These are phyloP conservation scores for Romanogobio albipinnatus DNA, from an alignment of 2,113 vertebrate genomes.

Conservation along the genomic window DNA sequence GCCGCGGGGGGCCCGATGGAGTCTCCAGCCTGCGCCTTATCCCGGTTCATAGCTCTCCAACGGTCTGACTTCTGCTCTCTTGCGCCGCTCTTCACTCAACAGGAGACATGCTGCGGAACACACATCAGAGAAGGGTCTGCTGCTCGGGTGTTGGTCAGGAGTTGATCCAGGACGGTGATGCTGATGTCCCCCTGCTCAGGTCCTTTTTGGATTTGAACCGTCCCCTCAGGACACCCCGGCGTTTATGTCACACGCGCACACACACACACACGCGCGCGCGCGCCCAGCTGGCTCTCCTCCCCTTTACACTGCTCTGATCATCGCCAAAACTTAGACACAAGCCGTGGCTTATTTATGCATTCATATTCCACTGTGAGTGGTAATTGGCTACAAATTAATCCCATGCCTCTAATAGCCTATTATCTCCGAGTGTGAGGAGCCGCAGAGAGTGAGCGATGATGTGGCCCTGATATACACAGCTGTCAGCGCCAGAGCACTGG, in stretches of 20 bases:
- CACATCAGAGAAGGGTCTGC: background rate
- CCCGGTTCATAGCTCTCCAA: conserved; percentile 77
- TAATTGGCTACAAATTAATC: conserved; percentile 94
- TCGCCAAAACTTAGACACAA: conserved; percentile 52
- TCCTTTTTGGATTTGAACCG: conserved; percentile 73
- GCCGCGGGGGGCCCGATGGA: conserved; percentile 69
- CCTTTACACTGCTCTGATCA: conserved; percentile 43
- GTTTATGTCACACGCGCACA: conserved; percentile 59
- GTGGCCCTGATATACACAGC: conserved; percentile 75
- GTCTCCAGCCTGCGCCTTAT: conserved; percentile 77
- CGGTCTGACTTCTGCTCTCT: conserved; percentile 51
- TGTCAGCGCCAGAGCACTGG: conserved; percentile 77
- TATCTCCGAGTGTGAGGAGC: conserved; percentile 71
- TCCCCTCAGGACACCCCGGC: conserved; percentile 68
- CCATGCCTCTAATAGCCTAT: conserved; percentile 82
- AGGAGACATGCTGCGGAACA: conserved; percentile 45
- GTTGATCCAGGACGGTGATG: conserved; percentile 64
- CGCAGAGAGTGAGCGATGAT: conserved; percentile 69
- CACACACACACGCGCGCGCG: background rate
- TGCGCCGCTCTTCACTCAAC: conserved; percentile 23
- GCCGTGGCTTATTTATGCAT: conserved; percentile 79
- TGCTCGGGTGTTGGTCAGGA: conserved; percentile 48
- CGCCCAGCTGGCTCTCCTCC: conserved; percentile 50
- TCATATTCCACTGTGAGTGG: conserved; percentile 80
- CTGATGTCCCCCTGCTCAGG: conserved; percentile 64